Evolutionary conservation across 2,888 invertebrate genomes (phyloP).

Genomic region (Caenorhabditis angaria): DNA sequence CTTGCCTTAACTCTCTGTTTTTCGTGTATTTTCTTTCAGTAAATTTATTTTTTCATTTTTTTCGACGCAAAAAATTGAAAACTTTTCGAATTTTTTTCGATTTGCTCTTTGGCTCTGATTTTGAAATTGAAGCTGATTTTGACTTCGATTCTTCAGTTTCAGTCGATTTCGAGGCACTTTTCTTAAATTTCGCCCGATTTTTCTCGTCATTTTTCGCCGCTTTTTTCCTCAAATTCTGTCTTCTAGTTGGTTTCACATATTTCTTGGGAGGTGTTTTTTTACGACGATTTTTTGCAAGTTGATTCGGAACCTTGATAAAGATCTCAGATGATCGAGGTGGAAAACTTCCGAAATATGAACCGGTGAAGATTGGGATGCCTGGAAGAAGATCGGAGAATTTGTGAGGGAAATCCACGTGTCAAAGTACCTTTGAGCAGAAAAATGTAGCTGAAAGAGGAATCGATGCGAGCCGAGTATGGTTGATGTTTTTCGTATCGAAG

Average conservation of each 20-base stretch:
- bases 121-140: not conserved
- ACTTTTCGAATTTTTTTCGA: not conserved
- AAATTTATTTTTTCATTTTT: not conserved
- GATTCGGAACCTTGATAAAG: not conserved
- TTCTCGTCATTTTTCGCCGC: not conserved
- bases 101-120: not conserved
- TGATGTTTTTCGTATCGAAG: slow-evolving; percentile 14
- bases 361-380: slow-evolving; percentile 28
- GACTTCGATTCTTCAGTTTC: slow-evolving; percentile 1
- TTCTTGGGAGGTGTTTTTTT: not conserved
- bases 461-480: slow-evolving; percentile 27
- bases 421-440: slow-evolving; percentile 13
- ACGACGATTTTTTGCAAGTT: not conserved
- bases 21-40: not conserved
- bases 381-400: not conserved
- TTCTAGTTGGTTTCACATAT: not conserved
- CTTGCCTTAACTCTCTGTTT: not conserved
- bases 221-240: not conserved
- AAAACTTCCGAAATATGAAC: slow-evolving; percentile 29
- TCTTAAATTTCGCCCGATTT: not conserved
- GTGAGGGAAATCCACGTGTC: not conserved
- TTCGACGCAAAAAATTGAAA: not conserved
- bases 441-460: slow-evolving; percentile 36
- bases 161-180: not conserved
- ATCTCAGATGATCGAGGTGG: not conserved